phyloP scores from a whole-genome alignment of 1,140 invertebrate species.

The Nasonia vitripennis region DNA sequence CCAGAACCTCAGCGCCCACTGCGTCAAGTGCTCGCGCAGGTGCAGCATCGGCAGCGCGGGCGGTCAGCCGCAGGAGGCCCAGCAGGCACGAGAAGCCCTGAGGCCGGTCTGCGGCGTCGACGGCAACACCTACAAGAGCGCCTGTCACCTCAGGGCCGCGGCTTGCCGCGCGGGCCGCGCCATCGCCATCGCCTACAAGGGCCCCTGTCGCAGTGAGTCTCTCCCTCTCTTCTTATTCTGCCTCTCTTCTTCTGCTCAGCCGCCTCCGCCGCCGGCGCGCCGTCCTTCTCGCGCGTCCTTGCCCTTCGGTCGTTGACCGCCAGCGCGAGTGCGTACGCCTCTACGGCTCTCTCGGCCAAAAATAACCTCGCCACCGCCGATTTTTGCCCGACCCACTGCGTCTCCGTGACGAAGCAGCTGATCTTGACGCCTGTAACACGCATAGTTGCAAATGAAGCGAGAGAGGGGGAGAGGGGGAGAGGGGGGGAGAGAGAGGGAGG shows the following conservation, averaged over 20 bases:
- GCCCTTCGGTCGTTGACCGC: constrained; percentile 72
- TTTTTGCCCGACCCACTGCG: neutral
- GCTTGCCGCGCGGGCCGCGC: constrained; percentile 88
- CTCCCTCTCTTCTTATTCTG: constrained; percentile 16
- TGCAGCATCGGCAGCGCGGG: constrained; percentile 73
- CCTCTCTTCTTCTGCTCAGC: neutral
- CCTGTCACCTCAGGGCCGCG: constrained; percentile 88
- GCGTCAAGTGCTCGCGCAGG: constrained; percentile 84
- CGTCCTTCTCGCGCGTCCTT: constrained; percentile 73
- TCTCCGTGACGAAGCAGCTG: neutral
- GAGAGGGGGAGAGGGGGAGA: too few species aligned
- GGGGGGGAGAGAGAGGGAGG: too few species aligned
- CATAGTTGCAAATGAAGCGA: too few species aligned
- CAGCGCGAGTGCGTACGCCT: neutral
- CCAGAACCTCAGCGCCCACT: constrained; percentile 89
- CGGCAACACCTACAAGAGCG: constrained; percentile 89
- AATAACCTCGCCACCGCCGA: constrained; percentile 51
- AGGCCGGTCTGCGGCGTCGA: constrained; percentile 85
- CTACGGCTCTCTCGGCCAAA: constrained; percentile 48
- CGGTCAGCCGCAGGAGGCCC: neutral
- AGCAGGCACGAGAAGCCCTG: constrained; percentile 73
- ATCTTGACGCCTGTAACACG: too few species aligned
- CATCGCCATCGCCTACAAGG: constrained; percentile 90
- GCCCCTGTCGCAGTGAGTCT: constrained; percentile 86
- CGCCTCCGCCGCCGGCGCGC: constrained; percentile 24